Percentiles rank a stretch among this genome's conserved stretches.
Evolutionary conservation across 2,797 vertebrate species (phyloP).

Genomic region (Ciconia nigra): DNA sequence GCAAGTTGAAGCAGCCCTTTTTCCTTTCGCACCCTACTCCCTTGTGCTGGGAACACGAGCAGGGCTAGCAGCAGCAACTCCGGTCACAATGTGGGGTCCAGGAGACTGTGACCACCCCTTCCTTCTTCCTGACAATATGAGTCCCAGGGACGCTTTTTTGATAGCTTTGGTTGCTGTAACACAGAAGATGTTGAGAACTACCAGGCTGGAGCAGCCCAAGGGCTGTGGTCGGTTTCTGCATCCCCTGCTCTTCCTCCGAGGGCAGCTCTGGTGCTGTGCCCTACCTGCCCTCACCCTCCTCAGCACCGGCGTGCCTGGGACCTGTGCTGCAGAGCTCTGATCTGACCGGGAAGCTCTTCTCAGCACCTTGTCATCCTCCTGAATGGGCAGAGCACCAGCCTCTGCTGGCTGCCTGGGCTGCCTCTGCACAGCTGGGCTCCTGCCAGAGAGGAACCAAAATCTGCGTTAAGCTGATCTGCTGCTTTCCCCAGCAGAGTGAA

Average conservation of each 20-base stretch:
- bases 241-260: neutral
- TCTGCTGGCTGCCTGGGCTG: neutral
- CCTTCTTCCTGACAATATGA: neutral
- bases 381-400: neutral
- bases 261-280: neutral
- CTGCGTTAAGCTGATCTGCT: neutral
- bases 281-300: neutral
- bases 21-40: rapidly evolving
- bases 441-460: neutral
- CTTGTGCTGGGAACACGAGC: neutral
- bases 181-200: neutral
- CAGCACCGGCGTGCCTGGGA: rapidly evolving
- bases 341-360: neutral
- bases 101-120: neutral
- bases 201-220: neutral
- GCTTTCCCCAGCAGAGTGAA: neutral
- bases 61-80: neutral
- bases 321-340: neutral
- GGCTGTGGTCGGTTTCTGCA: rapidly evolving
- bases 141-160: neutral
- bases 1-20: neutral
- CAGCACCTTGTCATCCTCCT: neutral
- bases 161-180: neutral
- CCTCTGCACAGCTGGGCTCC: neutral
- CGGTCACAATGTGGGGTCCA: neutral